Conservation (phyloP, 2,888 invertebrate genomes). For the Molanna angustata region DNA sequence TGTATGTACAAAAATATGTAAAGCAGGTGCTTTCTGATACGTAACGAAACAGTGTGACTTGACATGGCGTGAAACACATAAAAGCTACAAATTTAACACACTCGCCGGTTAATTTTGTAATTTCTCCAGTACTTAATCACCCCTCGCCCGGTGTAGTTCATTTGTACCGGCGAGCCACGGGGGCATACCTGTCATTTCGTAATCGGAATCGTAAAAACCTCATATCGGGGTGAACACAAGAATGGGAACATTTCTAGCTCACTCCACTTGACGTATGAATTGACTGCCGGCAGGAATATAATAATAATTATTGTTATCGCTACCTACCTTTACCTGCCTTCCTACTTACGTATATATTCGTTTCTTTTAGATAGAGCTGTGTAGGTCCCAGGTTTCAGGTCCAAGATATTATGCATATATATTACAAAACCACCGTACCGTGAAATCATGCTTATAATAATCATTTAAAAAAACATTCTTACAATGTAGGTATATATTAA, state of each 20-base stretch:
- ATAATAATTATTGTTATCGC: no score
- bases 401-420: no score
- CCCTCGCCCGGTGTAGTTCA: constrained; percentile 6
- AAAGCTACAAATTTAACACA: constrained; percentile 22
- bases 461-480: background rate
- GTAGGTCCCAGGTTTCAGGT: no score
- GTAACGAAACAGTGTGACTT: constrained; percentile 36
- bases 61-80: constrained; percentile 28
- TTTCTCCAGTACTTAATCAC: constrained; percentile 23
- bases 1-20: constrained; percentile 42
- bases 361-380: no score
- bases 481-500: background rate
- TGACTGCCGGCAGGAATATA: no score
- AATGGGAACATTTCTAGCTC: no score
- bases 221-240: no score
- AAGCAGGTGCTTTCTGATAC: constrained; percentile 57
- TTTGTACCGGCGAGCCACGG: constrained; percentile 8
- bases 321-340: no score
- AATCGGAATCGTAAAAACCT: constrained; percentile 44
- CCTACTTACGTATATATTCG: no score
- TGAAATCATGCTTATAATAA: no score
- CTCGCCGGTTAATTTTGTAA: constrained; percentile 23
- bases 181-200: constrained; percentile 25
- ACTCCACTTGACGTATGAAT: no score
- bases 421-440: no score